Base-by-base conservation (phyloP, 2,113 vertebrate genomes). In the Aplodontia rufa region DNA sequence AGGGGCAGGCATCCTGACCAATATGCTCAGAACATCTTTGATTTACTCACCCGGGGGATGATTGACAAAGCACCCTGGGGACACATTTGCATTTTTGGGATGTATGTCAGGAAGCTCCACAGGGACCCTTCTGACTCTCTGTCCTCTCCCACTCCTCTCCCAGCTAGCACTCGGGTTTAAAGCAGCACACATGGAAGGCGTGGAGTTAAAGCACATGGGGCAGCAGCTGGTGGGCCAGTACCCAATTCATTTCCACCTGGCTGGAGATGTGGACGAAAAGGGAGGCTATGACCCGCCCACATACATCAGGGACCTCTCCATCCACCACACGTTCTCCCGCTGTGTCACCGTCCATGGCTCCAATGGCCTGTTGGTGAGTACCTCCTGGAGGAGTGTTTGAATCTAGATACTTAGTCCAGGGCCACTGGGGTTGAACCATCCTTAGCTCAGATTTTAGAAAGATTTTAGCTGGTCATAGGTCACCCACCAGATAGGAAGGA, bases 171-270 rank as follows among this genome's bases (percentile, higher is more conserved):
- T 98, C 17, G 98, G 98, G 17, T 99, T 99, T 94, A 98, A 97
- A 91, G 99, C 99, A 0, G 98, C 98, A 6, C 99, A 99, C 78
- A 96, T 99, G 78, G 99, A 99, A 91, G 99, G 99, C 2, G 87
- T 99, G 86, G 99, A 99, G 98, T 96, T 99, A 89, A 98, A 98
- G 95, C 98, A 99, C 86, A 99, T 99, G 99, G 99, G 99, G 7
- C 99, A 99, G 98, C 99, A 99, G 98, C 98, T 99, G 1, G 98
- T 99, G 98, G 99, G 99, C 35, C 99, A 99, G 98, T 99, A 99
- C 87, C 99, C 99, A 0, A 97, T 99, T 55, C 99, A 99, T 91
- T 99, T 99, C 98, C 99, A 99, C 96, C 99, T 99, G 98, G 99
- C 99, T 0, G 99, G 99, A 30, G 99, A 99, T 1, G 98, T 99